phyloP scores from a whole-genome alignment of 2,797 vertebrate species.

The Argentina silus region DNA sequence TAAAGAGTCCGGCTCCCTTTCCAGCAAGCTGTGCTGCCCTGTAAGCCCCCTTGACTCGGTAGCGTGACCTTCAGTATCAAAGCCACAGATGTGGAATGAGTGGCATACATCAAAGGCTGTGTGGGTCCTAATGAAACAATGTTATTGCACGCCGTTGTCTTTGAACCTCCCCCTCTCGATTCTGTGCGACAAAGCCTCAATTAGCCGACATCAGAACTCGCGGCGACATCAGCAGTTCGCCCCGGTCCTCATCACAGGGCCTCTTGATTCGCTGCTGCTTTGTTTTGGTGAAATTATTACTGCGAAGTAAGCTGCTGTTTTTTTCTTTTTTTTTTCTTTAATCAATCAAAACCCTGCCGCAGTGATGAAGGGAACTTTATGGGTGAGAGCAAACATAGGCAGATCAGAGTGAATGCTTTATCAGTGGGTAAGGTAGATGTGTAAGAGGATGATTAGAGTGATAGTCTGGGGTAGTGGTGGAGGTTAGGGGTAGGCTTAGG shows the following conservation, averaged over 20 bases:
- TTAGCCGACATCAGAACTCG: conserved; percentile 84
- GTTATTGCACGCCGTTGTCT: conserved; percentile 78
- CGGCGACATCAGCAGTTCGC: conserved; percentile 4
- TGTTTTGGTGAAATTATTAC: conserved; percentile 66
- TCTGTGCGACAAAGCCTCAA: conserved; percentile 86
- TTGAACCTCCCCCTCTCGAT: conserved; percentile 85
- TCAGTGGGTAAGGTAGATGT: conserved; percentile 17
- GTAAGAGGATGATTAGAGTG: background rate
- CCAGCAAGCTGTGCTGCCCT: conserved; percentile 25
- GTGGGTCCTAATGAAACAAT: conserved; percentile 79
- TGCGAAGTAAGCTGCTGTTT: conserved; percentile 67
- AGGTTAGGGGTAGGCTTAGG: background rate
- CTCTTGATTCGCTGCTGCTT: conserved; percentile 54
- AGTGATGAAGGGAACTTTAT: conserved; percentile 54
- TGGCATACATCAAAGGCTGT: conserved; percentile 87
- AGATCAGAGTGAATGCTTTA: conserved; percentile 54
- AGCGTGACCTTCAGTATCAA: conserved; percentile 86
- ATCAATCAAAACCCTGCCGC: conserved; percentile 65
- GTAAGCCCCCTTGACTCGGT: conserved; percentile 45
- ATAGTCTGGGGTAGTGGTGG: background rate
- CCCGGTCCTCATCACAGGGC: conserved; percentile 16
- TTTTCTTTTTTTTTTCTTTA: conserved; percentile 73
- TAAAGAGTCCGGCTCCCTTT: conserved; percentile 14
- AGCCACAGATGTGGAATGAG: conserved; percentile 85
- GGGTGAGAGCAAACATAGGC: conserved; percentile 69